Evolutionary conservation across 2,113 vertebrate species (phyloP).

Genomic region (Aptenodytes patagonicus): DNA sequence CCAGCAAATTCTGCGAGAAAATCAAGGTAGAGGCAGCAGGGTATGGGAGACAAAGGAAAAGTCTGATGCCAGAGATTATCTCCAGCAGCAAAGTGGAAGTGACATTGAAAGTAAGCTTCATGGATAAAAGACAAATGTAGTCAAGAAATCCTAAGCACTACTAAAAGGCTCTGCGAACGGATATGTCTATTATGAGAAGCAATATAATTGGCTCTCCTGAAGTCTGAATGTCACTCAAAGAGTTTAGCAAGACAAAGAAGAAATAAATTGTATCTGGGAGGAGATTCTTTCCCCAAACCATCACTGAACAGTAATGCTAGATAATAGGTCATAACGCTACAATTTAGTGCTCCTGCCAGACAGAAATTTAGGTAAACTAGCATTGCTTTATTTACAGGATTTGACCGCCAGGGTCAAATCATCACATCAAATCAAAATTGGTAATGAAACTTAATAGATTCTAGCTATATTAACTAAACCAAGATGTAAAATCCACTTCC

Average conservation of each 20-base stretch:
- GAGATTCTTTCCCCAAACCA: not conserved
- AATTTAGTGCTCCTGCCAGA: not conserved
- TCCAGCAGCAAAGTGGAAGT: not conserved
- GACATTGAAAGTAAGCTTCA: slow-evolving; percentile 24
- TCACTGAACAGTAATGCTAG: not conserved
- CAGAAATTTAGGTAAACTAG: slow-evolving; percentile 5
- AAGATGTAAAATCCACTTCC: not conserved
- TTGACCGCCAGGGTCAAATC: not conserved
- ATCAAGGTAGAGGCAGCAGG: not conserved
- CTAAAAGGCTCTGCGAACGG: slow-evolving; percentile 12
- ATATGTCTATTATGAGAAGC: slow-evolving; percentile 27
- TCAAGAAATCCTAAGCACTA: slow-evolving; percentile 20
- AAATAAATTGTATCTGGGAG: not conserved
- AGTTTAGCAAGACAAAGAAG: slow-evolving; percentile 18
- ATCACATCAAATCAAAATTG: slow-evolving; percentile 16
- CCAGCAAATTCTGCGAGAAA: not conserved
- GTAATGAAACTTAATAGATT: slow-evolving; percentile 9
- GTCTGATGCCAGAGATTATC: slow-evolving; percentile 8
- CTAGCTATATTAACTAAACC: not conserved
- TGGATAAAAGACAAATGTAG: slow-evolving; percentile 13
- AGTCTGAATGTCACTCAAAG: slow-evolving; percentile 42
- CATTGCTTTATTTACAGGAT: slow-evolving; percentile 20
- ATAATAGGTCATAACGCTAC: slow-evolving; percentile 26
- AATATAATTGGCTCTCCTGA: slow-evolving; percentile 25
- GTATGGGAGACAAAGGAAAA: not conserved